Evolutionary conservation across 2,113 vertebrate genomes (phyloP), one percentile per base, ranked within the genome.

Genomic region (Phylloscopus trochilus): DNA sequence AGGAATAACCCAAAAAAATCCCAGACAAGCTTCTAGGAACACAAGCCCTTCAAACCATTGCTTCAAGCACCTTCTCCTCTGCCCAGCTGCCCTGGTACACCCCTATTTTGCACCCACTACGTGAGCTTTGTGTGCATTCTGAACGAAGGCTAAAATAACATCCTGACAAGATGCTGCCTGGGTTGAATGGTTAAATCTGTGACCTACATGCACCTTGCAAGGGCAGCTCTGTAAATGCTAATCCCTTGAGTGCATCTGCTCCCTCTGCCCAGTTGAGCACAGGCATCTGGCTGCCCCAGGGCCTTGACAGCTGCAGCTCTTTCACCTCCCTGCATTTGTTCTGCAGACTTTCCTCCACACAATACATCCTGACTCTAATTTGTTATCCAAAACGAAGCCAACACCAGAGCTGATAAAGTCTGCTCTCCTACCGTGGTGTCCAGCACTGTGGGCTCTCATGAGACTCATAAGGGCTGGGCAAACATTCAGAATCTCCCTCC

Each of bases 221-320:
- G 39, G 64, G 64, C 76, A 82, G 88, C 85, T n/a, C 63, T 78
- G 56, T n/a, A 52, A 92, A 93, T 1, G 10, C 85, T 96, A 95
- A 96, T 96, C 82, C 77, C 75, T 27, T 4, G 59, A 59, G 73
- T 41, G 47, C 68, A 92, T 94, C 83, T 96, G 95, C 76, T 93
- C 86, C 6, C 52, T 69, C 9, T 6, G 72, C n/a, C 46, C 55
- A 18, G 81, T 5, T 47, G 15, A 2, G 59, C 80, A 39, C 33
- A 55, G 89, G 90, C 95, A 73, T 89, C 78, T 91, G 92, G 67
- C 86, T 31, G 88, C 51, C 60, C 63, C 4, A 11, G 62, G 72
- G 62, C 46, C 1, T 0, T 4, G 92, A 76, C 94, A 97, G 95
- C 94, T 95, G 95, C 47, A 35, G 72, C 69, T 88, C 74, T 73